Percentiles rank a stretch among this genome's conserved stretches.
These are phyloP conservation scores for Akabosia matsudoensis DNA, from an alignment of 1,140 invertebrate species.

Conservation along the genomic window DNA sequence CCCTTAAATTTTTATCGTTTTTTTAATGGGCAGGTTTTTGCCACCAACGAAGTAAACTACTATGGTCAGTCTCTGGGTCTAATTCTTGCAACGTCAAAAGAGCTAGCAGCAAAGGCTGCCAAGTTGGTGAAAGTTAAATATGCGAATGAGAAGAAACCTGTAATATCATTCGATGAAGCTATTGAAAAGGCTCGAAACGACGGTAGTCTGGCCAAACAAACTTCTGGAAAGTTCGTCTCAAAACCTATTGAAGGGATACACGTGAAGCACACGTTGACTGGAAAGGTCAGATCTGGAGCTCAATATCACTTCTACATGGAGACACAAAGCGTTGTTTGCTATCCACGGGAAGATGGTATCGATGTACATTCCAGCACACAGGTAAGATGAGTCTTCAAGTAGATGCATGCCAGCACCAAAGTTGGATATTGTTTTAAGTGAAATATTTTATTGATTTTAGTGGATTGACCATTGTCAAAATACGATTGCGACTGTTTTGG, in stretches of 20 bases:
- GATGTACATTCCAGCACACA: conserved; percentile 51
- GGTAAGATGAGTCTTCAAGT: background rate
- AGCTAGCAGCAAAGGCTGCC: conserved; percentile 61
- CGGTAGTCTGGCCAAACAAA: background rate
- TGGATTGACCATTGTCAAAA: conserved; percentile 65
- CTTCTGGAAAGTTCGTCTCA: background rate
- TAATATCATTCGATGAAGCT: conserved; percentile 56
- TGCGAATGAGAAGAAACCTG: conserved; percentile 54
- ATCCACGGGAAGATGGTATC: conserved; percentile 53
- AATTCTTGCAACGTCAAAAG: conserved; percentile 61
- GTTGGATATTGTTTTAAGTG: background rate
- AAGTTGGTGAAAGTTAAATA: conserved; percentile 66
- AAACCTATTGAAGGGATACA: background rate
- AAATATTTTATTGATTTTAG: background rate
- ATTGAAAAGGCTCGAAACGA: background rate
- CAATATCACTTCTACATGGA: conserved; percentile 56
- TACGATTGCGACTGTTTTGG: conserved; percentile 60
- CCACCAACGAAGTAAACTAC: conserved; percentile 48
- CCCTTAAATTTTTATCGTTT: background rate
- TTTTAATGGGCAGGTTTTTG: conserved; percentile 33
- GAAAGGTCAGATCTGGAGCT: background rate
- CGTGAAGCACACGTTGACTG: background rate
- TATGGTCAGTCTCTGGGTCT: conserved; percentile 69
- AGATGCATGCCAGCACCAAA: too few relatives aligned
- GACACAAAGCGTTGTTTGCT: conserved; percentile 50